phyloP scores from a whole-genome alignment of 2,888 invertebrate species.

The Caprella mutica region DNA sequence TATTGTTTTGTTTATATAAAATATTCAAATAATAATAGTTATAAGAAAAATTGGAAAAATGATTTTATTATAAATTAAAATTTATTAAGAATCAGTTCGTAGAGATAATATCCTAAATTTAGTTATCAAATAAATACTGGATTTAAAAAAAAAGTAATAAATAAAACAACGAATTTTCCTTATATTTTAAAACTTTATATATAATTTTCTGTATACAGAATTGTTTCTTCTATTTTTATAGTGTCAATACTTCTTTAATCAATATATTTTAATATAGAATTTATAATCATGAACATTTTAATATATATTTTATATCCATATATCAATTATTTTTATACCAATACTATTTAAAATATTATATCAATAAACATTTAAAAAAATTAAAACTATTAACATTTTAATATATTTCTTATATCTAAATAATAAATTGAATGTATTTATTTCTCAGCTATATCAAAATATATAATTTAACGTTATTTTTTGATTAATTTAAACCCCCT shows the following conservation, averaged over 20 bases:
- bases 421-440: too few relatives aligned
- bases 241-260: background rate
- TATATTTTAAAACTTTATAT: background rate
- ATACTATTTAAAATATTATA: too few relatives aligned
- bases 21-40: background rate
- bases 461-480: too few relatives aligned
- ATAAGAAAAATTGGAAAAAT: background rate
- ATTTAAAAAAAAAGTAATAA: background rate
- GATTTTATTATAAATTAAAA: background rate
- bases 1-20: background rate
- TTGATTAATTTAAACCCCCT: too few relatives aligned
- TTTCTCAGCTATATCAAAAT: too few relatives aligned
- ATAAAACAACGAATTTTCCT: background rate
- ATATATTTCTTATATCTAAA: too few relatives aligned
- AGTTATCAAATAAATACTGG: background rate
- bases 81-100: background rate
- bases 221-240: background rate
- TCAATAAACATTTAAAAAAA: too few relatives aligned
- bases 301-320: background rate
- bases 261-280: background rate
- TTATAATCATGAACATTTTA: background rate
- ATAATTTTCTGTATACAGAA: slow-evolving; percentile 1
- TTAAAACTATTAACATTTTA: too few relatives aligned
- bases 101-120: background rate
- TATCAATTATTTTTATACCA: too few relatives aligned